Percentiles rank a stretch among this genome's conserved stretches.
Conservation (phyloP, 1,140 invertebrate genomes). For the Rhagoletis zephyria region DNA sequence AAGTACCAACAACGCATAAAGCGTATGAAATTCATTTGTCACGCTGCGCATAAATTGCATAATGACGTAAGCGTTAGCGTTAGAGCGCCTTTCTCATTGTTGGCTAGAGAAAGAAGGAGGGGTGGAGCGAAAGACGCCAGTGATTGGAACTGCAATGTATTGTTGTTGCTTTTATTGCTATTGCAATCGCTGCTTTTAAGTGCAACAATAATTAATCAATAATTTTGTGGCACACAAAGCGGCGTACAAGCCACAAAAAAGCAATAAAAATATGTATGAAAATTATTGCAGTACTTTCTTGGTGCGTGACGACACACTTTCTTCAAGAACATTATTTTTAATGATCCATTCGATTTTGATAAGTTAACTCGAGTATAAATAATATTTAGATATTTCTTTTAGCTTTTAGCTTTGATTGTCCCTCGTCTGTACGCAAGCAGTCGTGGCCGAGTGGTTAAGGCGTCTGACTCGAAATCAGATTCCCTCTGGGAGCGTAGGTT, state of each 20-base stretch:
- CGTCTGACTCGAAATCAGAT: constrained; percentile 89
- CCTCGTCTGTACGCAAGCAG: constrained; percentile 73
- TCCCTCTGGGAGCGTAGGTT: constrained; percentile 89
- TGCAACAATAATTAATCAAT: constrained; percentile 13
- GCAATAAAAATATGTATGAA: not conserved
- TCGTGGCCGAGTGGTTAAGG: constrained; percentile 89
- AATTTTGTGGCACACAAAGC: not conserved
- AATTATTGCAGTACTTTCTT: not conserved
- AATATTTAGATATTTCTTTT: too few relatives aligned
- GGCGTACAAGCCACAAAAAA: not conserved
- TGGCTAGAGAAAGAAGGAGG: not conserved
- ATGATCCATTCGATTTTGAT: too few relatives aligned
- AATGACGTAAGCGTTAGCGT: constrained; percentile 58
- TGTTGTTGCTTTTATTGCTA: constrained; percentile 11
- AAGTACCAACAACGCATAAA: constrained; percentile 43
- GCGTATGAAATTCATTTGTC: constrained; percentile 70
- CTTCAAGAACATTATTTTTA: too few relatives aligned
- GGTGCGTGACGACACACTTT: not conserved
- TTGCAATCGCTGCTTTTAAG: constrained; percentile 26
- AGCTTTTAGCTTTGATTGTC: too few relatives aligned
- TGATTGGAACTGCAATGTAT: not conserved
- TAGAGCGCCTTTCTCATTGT: not conserved
- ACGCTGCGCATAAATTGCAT: constrained; percentile 72
- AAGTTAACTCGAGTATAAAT: too few relatives aligned
- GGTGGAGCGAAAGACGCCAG: not conserved